Evolutionary conservation across 2,113 vertebrate species (phyloP), one percentile per base, ranked within the genome.

Genomic region (Sardina pilchardus): DNA sequence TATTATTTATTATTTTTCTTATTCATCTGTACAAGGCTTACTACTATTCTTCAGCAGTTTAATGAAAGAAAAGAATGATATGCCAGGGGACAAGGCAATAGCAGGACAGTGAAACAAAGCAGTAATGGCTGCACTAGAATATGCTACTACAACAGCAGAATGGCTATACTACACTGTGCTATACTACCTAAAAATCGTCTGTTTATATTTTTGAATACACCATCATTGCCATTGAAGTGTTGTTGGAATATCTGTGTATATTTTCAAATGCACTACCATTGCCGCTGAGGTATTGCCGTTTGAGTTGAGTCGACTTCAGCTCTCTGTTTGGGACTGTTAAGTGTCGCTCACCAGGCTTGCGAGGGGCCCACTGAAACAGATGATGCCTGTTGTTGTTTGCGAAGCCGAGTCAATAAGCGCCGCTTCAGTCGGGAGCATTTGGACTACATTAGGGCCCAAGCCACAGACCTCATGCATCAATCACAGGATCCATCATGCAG

Each of bases 351-450:
- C 63, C 30, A 16, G 3, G 9, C 63, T 71, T 26, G 26, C 63
- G 10, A 71, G 63, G n/a, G 63, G 63, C 4, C 19, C 30, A 78
- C 30, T 34, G 71, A 78, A 78, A 78, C 71, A 78, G 71, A 78
- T 78, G 71, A 78, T 16, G 63, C 34, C 89, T 92, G 89, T 91
- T 91, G 88, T 90, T 91, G 92, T 93, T 91, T 93, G 92, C 91
- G 90, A 91, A 89, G 85, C 88, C 82, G 84, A 92, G 91, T 93
- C 92, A 91, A 92, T 92, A 88, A 89, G 91, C 87, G 84, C 34
- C 91, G 93, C 86, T 78, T 91, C 89, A 93, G 93, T 93, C 90
- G 0, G 4, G 84, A 87, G 88, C 91, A 91, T 93, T 93, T 94
- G 93, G 92, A 91, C 90, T 91, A 88, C 36, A 90, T 93, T 90